Base-by-base conservation (phyloP, 2,113 vertebrate genomes). In the Capra hircus region DNA sequence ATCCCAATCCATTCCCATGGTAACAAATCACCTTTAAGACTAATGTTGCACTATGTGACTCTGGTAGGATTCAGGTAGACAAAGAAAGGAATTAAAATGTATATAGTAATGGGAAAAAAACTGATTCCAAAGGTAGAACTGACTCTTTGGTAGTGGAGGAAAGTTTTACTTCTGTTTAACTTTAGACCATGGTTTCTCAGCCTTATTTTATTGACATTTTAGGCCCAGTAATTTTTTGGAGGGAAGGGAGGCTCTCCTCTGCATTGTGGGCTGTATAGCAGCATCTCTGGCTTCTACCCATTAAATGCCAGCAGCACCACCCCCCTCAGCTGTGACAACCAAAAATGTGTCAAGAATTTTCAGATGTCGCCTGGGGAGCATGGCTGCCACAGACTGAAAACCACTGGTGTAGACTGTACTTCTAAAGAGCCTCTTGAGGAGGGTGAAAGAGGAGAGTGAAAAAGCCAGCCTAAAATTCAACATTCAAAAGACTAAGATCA, bases 21-120 rank as follows among this genome's bases (percentile, higher is more conserved):
- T 84, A 86, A 25, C 9, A 78, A 36, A 60, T 33, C 71, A 91
- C 8, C n/a, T 80, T 92, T 81, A 71, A 21, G 59, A 74, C 21
- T 86, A 71, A 50, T 43, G n/a, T 62, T 90, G 23, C 17, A 50
- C 27, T 81, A 8, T n/a, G 28, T 78, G 64, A 96, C 53, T 96
- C 40, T 88, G 14, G n/a, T 59, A 88, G 30, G 40, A 80, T 19
- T 96, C 36, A 89, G 67, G 33, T 55, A 67, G 50, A 94, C 52
- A 53, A 81, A 8, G 60, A 92, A 92, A 55, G 36, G 62, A 59
- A 64, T 90, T 23, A 96, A 90, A 85, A 82, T 90, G 23, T 88
- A 52, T 8, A 53, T n/a, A 83, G 77, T 64, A 83, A 82, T 50
- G 9, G 14, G 13, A 5, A n/a, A 52, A 90, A 71, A n/a, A 87